Conservation (phyloP, 2,797 vertebrate species). For the Myiothlypis chrysogaster region DNA sequence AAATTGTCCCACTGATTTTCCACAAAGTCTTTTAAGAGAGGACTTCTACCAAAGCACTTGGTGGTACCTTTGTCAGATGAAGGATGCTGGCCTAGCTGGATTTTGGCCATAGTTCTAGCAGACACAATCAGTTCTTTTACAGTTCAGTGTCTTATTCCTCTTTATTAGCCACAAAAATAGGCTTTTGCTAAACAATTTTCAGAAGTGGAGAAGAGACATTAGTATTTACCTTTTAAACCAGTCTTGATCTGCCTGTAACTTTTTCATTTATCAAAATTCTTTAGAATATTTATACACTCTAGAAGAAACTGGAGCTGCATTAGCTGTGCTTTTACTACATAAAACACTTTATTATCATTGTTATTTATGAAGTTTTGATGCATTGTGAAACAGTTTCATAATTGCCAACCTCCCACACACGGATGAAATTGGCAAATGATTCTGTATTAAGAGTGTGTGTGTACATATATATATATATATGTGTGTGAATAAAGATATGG, state of each 20-base stretch:
- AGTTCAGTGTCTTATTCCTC: not conserved
- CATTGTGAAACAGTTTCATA: not conserved
- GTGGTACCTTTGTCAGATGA: not conserved
- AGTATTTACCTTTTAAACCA: not conserved
- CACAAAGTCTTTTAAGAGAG: rapidly evolving
- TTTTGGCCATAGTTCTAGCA: not conserved
- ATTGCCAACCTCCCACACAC: not conserved
- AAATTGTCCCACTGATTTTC: not conserved
- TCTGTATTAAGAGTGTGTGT: not conserved
- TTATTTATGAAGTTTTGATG: not conserved
- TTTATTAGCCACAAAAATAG: not conserved
- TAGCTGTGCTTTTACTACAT: not conserved
- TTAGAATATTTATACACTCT: not conserved
- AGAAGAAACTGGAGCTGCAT: not conserved
- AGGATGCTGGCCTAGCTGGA: not conserved
- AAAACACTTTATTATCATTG: not conserved
- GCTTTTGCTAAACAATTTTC: not conserved
- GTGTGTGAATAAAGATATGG: not conserved
- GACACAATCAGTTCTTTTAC: not conserved
- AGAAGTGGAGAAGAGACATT: not conserved
- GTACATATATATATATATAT: not conserved
- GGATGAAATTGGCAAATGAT: not conserved
- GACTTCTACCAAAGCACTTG: not conserved
- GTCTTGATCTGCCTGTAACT: not conserved
- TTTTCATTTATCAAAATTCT: not conserved